phyloP scores from a whole-genome alignment of 1,140 invertebrate species.

The Formica selysi region DNA sequence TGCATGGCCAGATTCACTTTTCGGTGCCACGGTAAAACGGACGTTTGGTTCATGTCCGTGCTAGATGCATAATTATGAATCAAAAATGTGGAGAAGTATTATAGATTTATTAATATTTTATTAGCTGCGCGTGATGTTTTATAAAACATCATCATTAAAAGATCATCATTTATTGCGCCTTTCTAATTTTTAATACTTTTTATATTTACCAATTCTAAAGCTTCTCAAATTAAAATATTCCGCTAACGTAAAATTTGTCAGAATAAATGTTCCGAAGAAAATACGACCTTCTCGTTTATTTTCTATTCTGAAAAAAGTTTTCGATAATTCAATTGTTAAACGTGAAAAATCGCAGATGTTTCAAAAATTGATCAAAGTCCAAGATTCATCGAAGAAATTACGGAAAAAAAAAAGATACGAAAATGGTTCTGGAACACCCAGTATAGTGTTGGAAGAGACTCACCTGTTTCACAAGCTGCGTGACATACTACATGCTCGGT shows the following conservation, averaged over 20 bases:
- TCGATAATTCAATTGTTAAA: not conserved
- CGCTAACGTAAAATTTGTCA: not conserved
- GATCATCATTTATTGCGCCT: not conserved
- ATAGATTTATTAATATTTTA: no score
- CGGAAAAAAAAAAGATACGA: not conserved
- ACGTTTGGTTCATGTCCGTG: no score
- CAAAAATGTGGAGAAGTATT: no score
- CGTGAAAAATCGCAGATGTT: not conserved
- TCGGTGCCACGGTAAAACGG: no score
- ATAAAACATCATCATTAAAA: no score
- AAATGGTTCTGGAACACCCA: not conserved
- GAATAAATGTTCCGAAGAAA: not conserved
- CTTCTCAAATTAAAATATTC: not conserved
- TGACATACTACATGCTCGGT: constrained; percentile 77
- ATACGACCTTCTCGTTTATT: not conserved
- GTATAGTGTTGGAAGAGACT: constrained; percentile 65
- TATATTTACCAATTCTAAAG: not conserved
- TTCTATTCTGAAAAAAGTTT: not conserved
- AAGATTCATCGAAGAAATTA: not conserved
- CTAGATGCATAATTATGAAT: no score
- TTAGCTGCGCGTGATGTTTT: no score
- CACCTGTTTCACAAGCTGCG: constrained; percentile 86
- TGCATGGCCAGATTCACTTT: no score
- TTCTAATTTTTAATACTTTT: not conserved
- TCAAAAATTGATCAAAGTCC: not conserved